Evolutionary conservation across 2,797 vertebrate species (phyloP), one percentile per base, ranked within the genome.

Genomic region (Anolis apletophallus): DNA sequence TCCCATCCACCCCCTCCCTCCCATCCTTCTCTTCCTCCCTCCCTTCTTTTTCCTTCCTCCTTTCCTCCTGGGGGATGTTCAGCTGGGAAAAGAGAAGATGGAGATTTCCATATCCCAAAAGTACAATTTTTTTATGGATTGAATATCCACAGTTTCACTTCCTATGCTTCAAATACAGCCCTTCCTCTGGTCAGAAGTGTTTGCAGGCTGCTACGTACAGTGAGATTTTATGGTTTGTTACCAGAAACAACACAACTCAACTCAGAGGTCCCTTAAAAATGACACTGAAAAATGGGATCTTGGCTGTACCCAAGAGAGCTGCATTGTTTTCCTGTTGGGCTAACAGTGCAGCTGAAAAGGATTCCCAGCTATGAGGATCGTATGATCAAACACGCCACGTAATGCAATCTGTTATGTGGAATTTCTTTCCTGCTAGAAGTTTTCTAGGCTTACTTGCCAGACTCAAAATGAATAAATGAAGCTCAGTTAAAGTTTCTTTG

Each of bases 391-490:
- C 40, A 75, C 55, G 54, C 23, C 34, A 3, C 64, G 26, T 82
- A 71, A 76, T 36, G 54, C 6, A 17, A 73, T 26, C 8, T 72
- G 57, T 72, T 79, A 40, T 57, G 69, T 36, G 34, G 29, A 14
- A 54, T 68, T 76, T 29, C 16, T 59, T 81, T 74, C 68, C n/a
- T 34, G 46, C 29, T 52, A 77, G 64, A 46, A 3, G 10, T 34
- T 83, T 71, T 69, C 80, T 83, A 78, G 57, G 29, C 36, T 82
- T 29, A 19, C 59, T 69, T 71, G 54, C 86, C 32, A 88, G 74
- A 72, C 85, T 87, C 29, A 89, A 82, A n/a, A 52, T 0, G 0
- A 88, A 14, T 84, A 91, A 91, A 89, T 86, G 67, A 81, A 93
- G 89, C 64, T 81, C 81, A 81, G 89, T 79, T 74, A 88, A 89